phyloP scores from a whole-genome alignment of 1,140 invertebrate genomes.

The Neodiprion pinetum region DNA sequence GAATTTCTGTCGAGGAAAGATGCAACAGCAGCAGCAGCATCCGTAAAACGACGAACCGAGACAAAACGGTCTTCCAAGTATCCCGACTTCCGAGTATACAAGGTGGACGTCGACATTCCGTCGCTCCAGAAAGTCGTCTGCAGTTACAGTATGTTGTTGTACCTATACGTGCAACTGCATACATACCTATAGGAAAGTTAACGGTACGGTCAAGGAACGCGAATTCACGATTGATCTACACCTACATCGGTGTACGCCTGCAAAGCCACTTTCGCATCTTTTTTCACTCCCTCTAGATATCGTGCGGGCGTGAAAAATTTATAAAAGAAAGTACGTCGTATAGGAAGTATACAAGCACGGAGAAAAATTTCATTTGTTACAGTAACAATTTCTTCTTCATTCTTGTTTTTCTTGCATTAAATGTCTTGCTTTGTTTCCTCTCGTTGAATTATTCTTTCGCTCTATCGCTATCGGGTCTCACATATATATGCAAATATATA shows the following conservation, averaged over 20 bases:
- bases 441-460: not conserved
- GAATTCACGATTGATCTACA: too few relatives aligned
- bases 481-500: not conserved
- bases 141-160: too few relatives aligned
- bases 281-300: too few relatives aligned
- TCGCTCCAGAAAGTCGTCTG: not conserved
- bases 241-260: too few relatives aligned
- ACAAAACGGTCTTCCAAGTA: constrained; percentile 7
- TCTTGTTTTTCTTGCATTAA: not conserved
- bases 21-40: constrained; percentile 28
- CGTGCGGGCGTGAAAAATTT: too few relatives aligned
- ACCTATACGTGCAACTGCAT: too few relatives aligned
- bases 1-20: constrained; percentile 31
- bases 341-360: too few relatives aligned
- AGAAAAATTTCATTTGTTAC: too few relatives aligned
- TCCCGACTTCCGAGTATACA: not conserved
- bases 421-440: not conserved
- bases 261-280: too few relatives aligned
- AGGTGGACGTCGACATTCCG: constrained; percentile 1
- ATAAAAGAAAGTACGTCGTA: too few relatives aligned
- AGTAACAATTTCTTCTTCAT: not conserved
- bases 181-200: too few relatives aligned
- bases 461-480: not conserved
- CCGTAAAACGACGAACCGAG: not conserved
- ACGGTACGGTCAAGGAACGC: too few relatives aligned